These are phyloP conservation scores for Eustalomyia histrio DNA, from an alignment of 2,888 invertebrate species.

Conservation along the genomic window DNA sequence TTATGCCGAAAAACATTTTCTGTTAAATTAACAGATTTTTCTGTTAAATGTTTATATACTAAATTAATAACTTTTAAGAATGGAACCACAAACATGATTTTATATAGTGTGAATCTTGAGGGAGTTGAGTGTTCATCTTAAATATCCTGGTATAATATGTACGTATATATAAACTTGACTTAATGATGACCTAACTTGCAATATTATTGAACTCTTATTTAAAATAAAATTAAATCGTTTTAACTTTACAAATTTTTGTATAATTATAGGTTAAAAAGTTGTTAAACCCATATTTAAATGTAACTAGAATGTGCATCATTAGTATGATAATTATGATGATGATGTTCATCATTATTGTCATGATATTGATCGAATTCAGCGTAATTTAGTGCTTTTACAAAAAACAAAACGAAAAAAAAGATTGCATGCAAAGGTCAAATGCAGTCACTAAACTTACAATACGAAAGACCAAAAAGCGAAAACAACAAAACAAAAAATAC, in stretches of 20 bases:
- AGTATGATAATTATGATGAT: slow-evolving; percentile 27
- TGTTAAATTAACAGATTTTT: no score
- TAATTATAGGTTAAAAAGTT: slow-evolving; percentile 51
- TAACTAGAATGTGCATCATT: slow-evolving; percentile 35
- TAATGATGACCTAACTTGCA: no score
- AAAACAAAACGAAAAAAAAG: slow-evolving; percentile 21
- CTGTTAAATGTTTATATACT: no score
- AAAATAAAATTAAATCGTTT: slow-evolving; percentile 39
- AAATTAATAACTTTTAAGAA: no score
- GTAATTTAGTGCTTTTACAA: slow-evolving; percentile 19
- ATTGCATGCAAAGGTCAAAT: slow-evolving; percentile 59
- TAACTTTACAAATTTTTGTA: slow-evolving; percentile 47
- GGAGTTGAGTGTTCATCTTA: no score
- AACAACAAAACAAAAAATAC: not conserved
- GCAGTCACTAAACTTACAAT: slow-evolving; percentile 61
- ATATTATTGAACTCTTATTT: not conserved
- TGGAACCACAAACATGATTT: no score
- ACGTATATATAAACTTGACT: no score
- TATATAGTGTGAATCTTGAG: no score
- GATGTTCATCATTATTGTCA: slow-evolving; percentile 17
- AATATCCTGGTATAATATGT: no score
- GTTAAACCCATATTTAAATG: slow-evolving; percentile 56
- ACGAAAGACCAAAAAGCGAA: slow-evolving; percentile 26
- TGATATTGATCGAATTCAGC: slow-evolving; percentile 51
- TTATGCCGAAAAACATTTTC: no score